Base-by-base conservation (phyloP, 2,113 vertebrate species). In the Podarcis muralis region DNA sequence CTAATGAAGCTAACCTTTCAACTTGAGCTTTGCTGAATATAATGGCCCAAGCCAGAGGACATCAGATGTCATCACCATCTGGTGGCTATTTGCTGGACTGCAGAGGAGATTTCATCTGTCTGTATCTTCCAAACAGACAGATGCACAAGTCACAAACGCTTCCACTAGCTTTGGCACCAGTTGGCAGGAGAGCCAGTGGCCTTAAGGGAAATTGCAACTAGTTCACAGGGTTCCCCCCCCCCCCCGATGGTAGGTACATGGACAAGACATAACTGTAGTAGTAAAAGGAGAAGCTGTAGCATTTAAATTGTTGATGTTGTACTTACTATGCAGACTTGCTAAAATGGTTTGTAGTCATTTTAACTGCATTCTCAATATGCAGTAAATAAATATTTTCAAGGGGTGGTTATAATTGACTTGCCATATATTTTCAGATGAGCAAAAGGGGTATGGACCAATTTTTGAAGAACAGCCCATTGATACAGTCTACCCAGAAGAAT, bases 401-500 rank as follows among this genome's bases (percentile, higher is more conserved):
- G 5, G 8, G 30, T 48, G 1, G n/a, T 43, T 69, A 68, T 30
- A 69, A 43, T 43, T 30, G 68, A 69, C 43, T 48, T 4, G 3
- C n/a, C 40, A 68, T 89, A 87, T 68, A 85, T 90, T 96, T 94
- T 90, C 97, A 98, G 98, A 98, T 79, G 98, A 98, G 94, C 96
- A 97, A 93, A 95, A 97, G 96, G 98, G 98, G 92, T 98, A 97
- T 89, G 99, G 99, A 85, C 99, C 99, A 0, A 98, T 99, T 95
- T 99, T 99, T 96, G 98, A 99, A 96, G 98, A 99, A 90, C 98
- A 99, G 87, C 99, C 99, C 23, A 96, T 98, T 62, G 98, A 99
- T 95, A 99, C 98, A 40, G 98, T 99, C 95, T 99, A 99, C 95
- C 98, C 99, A 3, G 98, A 99, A 94, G 99, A 99, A 94, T 98